Base-by-base conservation (phyloP, 2,888 invertebrate genomes). In the Liopterus haemorrhoidalis region DNA sequence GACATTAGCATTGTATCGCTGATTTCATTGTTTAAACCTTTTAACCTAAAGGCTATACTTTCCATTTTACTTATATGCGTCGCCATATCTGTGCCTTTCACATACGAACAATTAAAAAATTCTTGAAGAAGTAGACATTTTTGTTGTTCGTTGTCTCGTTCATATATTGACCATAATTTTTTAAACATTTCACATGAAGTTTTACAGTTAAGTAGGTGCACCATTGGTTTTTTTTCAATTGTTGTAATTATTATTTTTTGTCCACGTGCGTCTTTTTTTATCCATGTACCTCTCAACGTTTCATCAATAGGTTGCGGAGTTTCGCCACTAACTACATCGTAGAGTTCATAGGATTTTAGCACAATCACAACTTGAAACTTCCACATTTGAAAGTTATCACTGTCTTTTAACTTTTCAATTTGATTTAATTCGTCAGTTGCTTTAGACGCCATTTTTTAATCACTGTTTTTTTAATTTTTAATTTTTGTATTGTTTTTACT, bases 61-160 rank as follows among this genome's bases (percentile, higher is more conserved):
- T 51, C 48, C 12, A 50, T 25, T 32, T 18, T 39, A 31, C 47
- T 48, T 19, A 49, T 42, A 19, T 49, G 30, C n/a, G 33, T 36
- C 3, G 42, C 15, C 19, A 50, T 41, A 38, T 45, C 33, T 9
- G 15, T 35, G 4, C 39, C 47, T 28, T 48, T 49, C 38, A 42
- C 28, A 9, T 38, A 51, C 1, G 22, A 19, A 18, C 22, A 42
- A 6, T 47, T 52, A 22, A 48, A 52, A n/a, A 49, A 49, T 22
- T 52, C 52, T 35, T 48, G 44, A 12, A 50, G 8, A 3, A 52
- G 19, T 5, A 20, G 11, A 16, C 49, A 50, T 21, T 51, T 51
- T 25, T 43, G 39, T 43, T 46, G 46, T 41, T 49, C 44, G 1
- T 25, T 38, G 11, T 53, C 50, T 8, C 37, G 41, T 14, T 28